These are phyloP conservation scores for Platerodrilus igneus DNA, from an alignment of 2,888 invertebrate genomes.

Conservation along the genomic window DNA sequence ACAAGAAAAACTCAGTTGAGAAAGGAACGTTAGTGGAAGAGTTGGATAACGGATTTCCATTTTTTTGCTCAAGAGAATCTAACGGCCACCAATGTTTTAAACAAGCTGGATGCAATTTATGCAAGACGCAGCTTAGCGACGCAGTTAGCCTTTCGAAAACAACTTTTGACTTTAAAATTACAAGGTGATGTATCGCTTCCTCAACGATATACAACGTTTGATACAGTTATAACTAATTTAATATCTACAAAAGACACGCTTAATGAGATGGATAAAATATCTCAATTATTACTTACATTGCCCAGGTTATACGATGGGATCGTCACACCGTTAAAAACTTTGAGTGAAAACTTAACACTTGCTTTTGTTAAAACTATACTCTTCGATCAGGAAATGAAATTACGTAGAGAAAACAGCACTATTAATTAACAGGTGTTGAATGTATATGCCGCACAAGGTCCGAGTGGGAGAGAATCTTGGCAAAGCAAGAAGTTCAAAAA, in stretches of 20 bases:
- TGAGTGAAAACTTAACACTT: conserved; percentile 23
- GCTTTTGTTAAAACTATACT: conserved; percentile 25
- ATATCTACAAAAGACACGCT: conserved; percentile 37
- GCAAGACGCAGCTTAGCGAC: conserved; percentile 30
- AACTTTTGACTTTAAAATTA: conserved; percentile 28
- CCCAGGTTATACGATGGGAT: conserved; percentile 26
- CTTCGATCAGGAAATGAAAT: conserved; percentile 26
- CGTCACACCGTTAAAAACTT: conserved; percentile 27
- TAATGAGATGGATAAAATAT: conserved; percentile 39
- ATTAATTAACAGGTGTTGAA: too few relatives aligned
- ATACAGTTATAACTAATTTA: conserved; percentile 38
- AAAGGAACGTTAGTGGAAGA: background rate
- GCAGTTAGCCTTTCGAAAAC: conserved; percentile 31
- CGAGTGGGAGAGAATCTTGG: too few relatives aligned
- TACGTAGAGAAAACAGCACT: too few relatives aligned
- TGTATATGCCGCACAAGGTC: too few relatives aligned
- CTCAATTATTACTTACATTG: conserved; percentile 29
- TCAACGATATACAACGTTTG: conserved; percentile 37
- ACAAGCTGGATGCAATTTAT: conserved; percentile 20
- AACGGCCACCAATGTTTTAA: background rate
- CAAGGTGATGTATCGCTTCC: conserved; percentile 21
- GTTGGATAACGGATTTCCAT: background rate
- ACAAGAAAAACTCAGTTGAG: background rate
- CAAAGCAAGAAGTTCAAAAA: too few relatives aligned
- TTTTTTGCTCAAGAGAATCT: background rate